Evolutionary conservation across 2,113 vertebrate species (phyloP).

Genomic region (Tamias sibiricus): DNA sequence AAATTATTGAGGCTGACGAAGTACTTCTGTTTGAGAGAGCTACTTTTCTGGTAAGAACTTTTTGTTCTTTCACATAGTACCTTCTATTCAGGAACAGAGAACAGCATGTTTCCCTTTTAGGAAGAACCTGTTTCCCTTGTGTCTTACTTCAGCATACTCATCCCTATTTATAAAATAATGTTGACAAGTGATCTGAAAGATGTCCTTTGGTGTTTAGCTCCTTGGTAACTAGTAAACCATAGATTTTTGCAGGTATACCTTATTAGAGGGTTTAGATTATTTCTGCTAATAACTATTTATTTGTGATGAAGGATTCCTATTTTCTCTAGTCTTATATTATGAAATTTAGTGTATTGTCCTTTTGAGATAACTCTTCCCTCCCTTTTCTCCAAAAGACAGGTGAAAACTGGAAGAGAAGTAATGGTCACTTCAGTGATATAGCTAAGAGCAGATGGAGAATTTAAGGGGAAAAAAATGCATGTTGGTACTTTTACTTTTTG

Average conservation of each 20-base stretch:
- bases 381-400: slow-evolving; percentile 52
- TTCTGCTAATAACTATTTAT: slow-evolving; percentile 41
- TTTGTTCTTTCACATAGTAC: background rate
- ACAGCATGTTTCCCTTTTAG: background rate
- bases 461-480: background rate
- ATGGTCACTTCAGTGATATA: slow-evolving; percentile 21
- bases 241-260: slow-evolving; percentile 7
- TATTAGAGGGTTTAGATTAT: slow-evolving; percentile 13
- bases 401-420: slow-evolving; percentile 33
- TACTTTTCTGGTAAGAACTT: slow-evolving; percentile 95
- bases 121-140: background rate
- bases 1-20: slow-evolving; percentile 99
- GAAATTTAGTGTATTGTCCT: slow-evolving; percentile 16
- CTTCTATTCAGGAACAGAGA: background rate
- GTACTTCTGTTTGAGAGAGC: slow-evolving; percentile 99
- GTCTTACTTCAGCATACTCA: background rate
- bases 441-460: slow-evolving; percentile 24
- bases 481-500: slow-evolving; percentile 37
- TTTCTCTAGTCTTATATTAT: slow-evolving; percentile 46
- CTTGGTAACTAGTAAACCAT: slow-evolving; percentile 26
- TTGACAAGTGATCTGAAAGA: slow-evolving; percentile 10
- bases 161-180: slow-evolving; percentile 39
- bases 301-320: slow-evolving; percentile 48
- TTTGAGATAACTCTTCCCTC: slow-evolving; percentile 37
- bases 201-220: background rate